A percentile compares a stretch with the other conserved stretches of the same genome.
phyloP scores from a whole-genome alignment of 1,140 invertebrate species.

The Drosophila nigrodunni region DNA sequence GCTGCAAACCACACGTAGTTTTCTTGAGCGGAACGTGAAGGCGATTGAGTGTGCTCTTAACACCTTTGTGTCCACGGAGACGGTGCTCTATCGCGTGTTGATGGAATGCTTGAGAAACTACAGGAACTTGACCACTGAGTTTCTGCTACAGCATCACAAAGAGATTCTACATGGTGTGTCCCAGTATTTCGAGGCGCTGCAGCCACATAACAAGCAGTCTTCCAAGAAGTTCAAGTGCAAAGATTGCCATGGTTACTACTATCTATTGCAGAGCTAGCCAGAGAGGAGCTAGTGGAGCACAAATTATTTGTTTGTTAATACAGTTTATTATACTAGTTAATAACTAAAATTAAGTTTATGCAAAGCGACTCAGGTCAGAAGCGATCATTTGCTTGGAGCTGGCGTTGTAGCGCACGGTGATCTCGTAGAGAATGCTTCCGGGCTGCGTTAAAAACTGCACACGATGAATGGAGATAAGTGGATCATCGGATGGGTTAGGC shows the following conservation, averaged over 20 bases:
- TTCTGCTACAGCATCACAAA: constrained; percentile 40
- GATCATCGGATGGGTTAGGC: constrained; percentile 3
- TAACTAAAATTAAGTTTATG: not conserved
- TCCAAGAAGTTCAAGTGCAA: constrained; percentile 19
- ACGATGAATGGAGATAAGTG: not conserved
- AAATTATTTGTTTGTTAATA: not conserved
- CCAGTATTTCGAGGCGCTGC: constrained; percentile 47
- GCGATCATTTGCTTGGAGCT: not conserved
- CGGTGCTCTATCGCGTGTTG: constrained; percentile 69
- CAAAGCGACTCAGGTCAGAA: not conserved
- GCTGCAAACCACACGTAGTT: constrained; percentile 57
- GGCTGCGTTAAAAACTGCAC: not conserved
- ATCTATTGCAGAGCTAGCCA: constrained; percentile 3
- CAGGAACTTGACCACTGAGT: constrained; percentile 58
- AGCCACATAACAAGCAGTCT: constrained; percentile 35
- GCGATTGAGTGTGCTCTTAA: constrained; percentile 58
- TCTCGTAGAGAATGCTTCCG: not conserved
- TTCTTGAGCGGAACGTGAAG: constrained; percentile 66
- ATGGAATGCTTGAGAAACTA: constrained; percentile 70
- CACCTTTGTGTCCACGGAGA: constrained; percentile 76
- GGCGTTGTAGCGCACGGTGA: constrained; percentile 5
- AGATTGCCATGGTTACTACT: constrained; percentile 33
- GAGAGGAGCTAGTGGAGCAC: no score
- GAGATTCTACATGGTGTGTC: constrained; percentile 59
- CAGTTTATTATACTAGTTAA: not conserved